These are phyloP conservation scores for Gallinago undulata DNA, from an alignment of 2,113 vertebrate genomes.

Conservation along the genomic window DNA sequence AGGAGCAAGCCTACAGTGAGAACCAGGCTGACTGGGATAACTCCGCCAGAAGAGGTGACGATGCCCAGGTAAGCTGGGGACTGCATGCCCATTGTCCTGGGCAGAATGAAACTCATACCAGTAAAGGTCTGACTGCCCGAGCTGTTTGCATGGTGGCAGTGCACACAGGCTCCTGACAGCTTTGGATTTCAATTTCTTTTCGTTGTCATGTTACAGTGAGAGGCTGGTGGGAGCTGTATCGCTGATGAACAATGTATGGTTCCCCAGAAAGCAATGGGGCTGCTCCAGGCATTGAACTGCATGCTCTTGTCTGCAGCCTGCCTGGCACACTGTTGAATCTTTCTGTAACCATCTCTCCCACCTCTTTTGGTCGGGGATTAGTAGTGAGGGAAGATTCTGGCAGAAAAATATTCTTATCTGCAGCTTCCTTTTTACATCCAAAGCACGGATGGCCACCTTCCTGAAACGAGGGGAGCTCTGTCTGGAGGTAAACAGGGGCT, in stretches of 20 bases:
- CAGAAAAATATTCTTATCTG: neutral
- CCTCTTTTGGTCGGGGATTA: neutral
- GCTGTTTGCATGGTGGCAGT: neutral
- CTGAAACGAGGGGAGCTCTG: neutral
- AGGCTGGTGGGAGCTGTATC: neutral
- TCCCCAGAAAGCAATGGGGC: neutral
- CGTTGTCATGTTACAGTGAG: neutral
- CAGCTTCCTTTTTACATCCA: neutral
- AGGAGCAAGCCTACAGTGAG: neutral
- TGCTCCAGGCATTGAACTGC: neutral
- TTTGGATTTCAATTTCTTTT: neutral
- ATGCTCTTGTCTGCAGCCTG: neutral
- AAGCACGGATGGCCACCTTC: neutral
- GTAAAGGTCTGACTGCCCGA: neutral
- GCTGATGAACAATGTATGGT: neutral
- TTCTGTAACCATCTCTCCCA: neutral
- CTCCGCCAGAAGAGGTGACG: neutral
- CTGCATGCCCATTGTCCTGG: neutral
- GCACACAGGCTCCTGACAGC: neutral
- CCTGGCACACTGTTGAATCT: neutral
- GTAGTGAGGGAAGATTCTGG: neutral
- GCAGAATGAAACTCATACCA: neutral
- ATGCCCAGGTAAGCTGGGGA: neutral
- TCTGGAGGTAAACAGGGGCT: neutral
- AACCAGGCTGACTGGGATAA: neutral